phyloP scores from a whole-genome alignment of 2,888 invertebrate genomes.

The Eutolmus rufibarbis region DNA sequence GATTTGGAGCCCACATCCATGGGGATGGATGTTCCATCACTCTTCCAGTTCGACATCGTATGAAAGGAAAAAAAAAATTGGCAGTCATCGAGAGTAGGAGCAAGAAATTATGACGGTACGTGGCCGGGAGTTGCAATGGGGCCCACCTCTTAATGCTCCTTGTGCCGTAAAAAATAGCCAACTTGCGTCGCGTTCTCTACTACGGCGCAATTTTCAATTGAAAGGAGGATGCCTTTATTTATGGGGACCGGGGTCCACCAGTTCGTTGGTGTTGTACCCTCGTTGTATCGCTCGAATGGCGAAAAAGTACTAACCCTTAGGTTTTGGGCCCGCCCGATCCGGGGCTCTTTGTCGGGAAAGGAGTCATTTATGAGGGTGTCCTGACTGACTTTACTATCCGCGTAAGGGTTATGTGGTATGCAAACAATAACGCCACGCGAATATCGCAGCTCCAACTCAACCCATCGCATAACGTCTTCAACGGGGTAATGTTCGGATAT shows the following conservation, averaged over 20 bases:
- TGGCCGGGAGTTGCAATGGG: background rate
- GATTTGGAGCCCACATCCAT: background rate
- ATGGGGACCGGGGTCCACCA: conserved; percentile 7
- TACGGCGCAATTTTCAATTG: conserved; percentile 31
- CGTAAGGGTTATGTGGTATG: conserved; percentile 24
- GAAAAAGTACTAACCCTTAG: background rate
- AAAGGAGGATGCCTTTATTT: conserved; percentile 26
- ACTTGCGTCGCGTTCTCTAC: conserved; percentile 11
- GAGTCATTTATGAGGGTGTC: conserved; percentile 37
- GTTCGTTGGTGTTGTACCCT: background rate
- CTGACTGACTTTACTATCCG: conserved; percentile 25
- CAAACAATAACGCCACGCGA: conserved; percentile 30
- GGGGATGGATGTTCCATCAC: background rate
- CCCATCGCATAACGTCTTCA: background rate
- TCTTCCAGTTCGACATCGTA: background rate
- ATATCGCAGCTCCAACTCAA: conserved; percentile 4
- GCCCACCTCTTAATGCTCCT: background rate
- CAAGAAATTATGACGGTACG: conserved; percentile 27
- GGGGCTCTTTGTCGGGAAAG: background rate
- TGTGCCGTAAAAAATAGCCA: conserved; percentile 25
- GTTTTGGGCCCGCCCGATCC: background rate
- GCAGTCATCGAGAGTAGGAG: background rate
- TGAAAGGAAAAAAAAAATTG: background rate
- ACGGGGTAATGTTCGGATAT: background rate
- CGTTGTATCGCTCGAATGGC: background rate